Base-by-base conservation (phyloP, 92 coral and sea anemone genomes). In the Pocillopora grandis region DNA sequence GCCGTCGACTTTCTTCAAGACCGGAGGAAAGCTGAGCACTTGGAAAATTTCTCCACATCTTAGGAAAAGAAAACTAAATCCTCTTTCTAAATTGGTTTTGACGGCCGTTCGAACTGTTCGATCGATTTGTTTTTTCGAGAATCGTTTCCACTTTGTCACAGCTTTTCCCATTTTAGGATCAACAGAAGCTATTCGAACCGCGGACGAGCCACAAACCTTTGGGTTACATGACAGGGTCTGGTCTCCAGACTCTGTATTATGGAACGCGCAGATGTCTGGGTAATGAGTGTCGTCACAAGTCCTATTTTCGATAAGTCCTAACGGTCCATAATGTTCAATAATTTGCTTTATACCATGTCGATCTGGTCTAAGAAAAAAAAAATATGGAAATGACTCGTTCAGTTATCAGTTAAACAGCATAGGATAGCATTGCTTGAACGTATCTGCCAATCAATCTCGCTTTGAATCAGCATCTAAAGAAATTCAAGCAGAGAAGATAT, bases 131-230 rank as follows among this genome's bases (percentile, higher is more conserved):
- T 70, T 52, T 12, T 70, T 70, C 33, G 74, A 55, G 19, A 70
- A 13, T 15, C 12, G 19, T 18, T 70, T 35, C 74, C 74, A 70
- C 52, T 35, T 55, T 1, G 55, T 70, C 11, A 70, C 74, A 1
- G 74, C 57, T 70, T 37, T 70, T 11, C 74, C 74, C 56, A 70
- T 13, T 70, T 70, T 55, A 1, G 74, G 74, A 37, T 70, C 42
- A 55, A 70, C 55, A 42, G 57, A 70, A 36, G 21, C 21, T 36
- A 70, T 37, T 70, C 33, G 55, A 42, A 36, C 33, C 10, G 36
- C 74, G 17, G 74, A 70, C 1, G 74, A 70, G 4, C 55, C 74
- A 16, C 74, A 70, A 14, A 70, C 57, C 33, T 70, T 37, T 10
- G 57, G 20, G 57, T 70, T 52, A 33, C 74, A 70, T 35, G 74